Evolutionary conservation across 2,797 vertebrate genomes (phyloP), one percentile per base, ranked within the genome.

Genomic region (Cynodonichthys magdalenae): DNA sequence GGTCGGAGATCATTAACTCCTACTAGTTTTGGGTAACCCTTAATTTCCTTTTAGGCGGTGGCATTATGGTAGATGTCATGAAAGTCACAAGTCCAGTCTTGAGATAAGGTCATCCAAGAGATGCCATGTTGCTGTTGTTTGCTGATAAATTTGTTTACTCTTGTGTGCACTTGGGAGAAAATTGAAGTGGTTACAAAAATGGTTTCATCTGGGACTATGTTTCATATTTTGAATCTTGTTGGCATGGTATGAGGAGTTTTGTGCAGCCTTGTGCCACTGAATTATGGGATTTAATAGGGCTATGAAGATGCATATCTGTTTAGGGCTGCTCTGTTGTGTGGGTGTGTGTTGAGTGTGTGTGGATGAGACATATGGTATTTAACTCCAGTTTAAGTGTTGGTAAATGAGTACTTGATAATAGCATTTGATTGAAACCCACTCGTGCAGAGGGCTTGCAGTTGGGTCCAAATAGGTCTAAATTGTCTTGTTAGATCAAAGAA

Each of bases 401-500:
- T 17, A 28, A 48, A 59, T 39, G 15, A 59, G 19, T 5, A 27
- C 20, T 54, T 54, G 15, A 39, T n/a, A 48, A n/a, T 60, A 42
- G 17, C 44, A 20, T 34, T 42, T 44, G 50, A 49, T 46, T 41
- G 45, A 18, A 53, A 48, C 24, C 27, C 24, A 27, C 17, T 8
- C 44, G 7, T 53, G 42, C 9, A 5, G 53, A 59, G 49, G 46
- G 58, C 14, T 53, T 20, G n/a, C 15, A 53, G 29, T 48, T 46
- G 14, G 28, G 56, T 34, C 49, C 34, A 1, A 14, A 50, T 51
- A 46, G 5, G 9, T 53, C 31, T 12, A 41, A 67, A 53, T 39
- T 27, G 41, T 46, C 44, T 53, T 19, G 46, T 59, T 41, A 53
- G 49, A 53, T 59, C 44, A 34, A 47, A 47, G 6, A 28, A 10